Conservation (phyloP, 2,888 invertebrate species). For the Ochropleura plecta region DNA sequence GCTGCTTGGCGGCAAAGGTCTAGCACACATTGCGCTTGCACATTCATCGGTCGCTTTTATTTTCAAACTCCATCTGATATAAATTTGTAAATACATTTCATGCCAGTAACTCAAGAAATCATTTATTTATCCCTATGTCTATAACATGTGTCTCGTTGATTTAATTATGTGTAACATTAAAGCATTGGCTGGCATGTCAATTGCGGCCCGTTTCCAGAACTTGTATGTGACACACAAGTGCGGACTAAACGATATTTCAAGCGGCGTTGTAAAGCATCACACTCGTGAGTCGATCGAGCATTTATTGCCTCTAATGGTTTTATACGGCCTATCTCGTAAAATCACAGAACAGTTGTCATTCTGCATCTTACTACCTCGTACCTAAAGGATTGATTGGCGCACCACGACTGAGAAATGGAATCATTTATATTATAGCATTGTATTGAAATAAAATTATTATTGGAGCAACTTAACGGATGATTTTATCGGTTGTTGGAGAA, state of each 20-base stretch:
- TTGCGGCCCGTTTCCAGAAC: conserved; percentile 68
- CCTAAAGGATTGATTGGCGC: conserved; percentile 43
- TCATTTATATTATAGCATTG: conserved; percentile 35
- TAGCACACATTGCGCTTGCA: conserved; percentile 60
- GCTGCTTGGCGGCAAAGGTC: conserved; percentile 59
- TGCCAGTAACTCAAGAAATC: conserved; percentile 32
- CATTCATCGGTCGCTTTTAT: conserved; percentile 67
- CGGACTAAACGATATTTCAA: conserved; percentile 70
- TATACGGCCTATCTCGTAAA: conserved; percentile 79
- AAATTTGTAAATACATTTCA: conserved; percentile 64
- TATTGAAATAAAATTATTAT: conserved; percentile 29
- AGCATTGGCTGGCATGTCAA: conserved; percentile 71
- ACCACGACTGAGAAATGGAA: conserved; percentile 25
- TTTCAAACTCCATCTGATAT: conserved; percentile 65
- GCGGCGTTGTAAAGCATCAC: conserved; percentile 76
- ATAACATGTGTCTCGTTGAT: conserved; percentile 71
- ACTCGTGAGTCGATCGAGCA: conserved; percentile 75
- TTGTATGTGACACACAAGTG: conserved; percentile 55
- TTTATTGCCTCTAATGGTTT: conserved; percentile 83
- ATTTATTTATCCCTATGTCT: conserved; percentile 33
- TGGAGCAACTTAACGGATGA: not conserved
- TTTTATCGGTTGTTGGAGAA: conserved; percentile 6
- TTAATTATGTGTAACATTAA: conserved; percentile 75
- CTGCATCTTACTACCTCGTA: conserved; percentile 39
- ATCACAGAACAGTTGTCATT: conserved; percentile 74